Evolutionary conservation across 2,113 vertebrate species (phyloP).

Genomic region (Phoxinus phoxinus): DNA sequence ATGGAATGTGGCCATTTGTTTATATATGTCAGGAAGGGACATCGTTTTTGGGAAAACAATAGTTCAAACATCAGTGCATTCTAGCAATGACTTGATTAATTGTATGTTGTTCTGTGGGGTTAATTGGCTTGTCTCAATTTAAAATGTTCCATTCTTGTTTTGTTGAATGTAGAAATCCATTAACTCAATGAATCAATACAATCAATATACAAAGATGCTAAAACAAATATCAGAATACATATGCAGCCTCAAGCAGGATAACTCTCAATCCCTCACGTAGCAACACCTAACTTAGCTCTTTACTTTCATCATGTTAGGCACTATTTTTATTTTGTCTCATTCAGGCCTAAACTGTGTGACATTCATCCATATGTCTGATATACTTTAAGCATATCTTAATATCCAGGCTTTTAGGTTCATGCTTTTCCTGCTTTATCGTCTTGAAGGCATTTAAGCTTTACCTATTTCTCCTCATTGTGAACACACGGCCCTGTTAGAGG

Average conservation of each 20-base stretch:
- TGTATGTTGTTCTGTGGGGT: neutral
- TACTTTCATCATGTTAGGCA: neutral
- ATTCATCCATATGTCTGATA: neutral
- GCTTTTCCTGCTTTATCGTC: constrained; percentile 12
- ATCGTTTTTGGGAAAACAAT: neutral
- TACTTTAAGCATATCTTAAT: neutral
- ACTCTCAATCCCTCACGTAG: neutral
- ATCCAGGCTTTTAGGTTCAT: neutral
- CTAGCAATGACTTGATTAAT: neutral
- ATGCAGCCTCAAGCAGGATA: neutral
- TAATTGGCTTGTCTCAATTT: neutral
- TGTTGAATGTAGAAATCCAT: neutral
- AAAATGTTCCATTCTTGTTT: neutral
- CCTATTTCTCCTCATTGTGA: constrained; percentile 57
- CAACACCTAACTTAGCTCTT: neutral
- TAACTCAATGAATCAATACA: neutral
- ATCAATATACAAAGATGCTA: neutral
- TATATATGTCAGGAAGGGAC: neutral
- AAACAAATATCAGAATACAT: neutral
- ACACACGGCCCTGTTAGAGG: constrained; percentile 61
- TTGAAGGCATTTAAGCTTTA: constrained; percentile 32
- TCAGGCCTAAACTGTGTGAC: neutral
- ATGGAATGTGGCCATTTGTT: no score
- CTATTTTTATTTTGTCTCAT: neutral
- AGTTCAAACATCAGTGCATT: neutral